phyloP scores from a whole-genome alignment of 2,797 vertebrate genomes.

The Capromys pilorides region DNA sequence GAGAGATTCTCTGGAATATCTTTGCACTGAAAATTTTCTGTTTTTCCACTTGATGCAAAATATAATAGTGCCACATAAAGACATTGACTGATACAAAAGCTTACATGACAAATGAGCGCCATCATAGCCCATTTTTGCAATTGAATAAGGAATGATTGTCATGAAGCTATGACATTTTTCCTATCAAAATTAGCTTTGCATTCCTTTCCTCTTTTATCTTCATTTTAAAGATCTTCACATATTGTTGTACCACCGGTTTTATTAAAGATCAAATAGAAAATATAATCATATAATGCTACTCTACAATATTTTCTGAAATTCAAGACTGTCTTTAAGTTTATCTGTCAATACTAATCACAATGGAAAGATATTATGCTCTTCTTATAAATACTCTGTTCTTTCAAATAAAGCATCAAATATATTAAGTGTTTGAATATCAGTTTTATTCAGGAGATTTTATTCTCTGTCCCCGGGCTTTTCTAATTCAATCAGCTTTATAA shows the following conservation, averaged over 20 bases:
- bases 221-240: slow-evolving; percentile 4
- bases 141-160: neutral
- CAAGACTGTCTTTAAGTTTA: slow-evolving; percentile 23
- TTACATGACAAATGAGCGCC: slow-evolving; percentile 55
- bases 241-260: neutral
- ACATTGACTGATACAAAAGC: slow-evolving; percentile 1
- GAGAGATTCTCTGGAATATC: neutral
- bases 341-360: neutral
- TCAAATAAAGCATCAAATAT: neutral
- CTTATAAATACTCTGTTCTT: neutral
- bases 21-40: neutral
- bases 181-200: neutral
- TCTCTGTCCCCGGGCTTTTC: neutral
- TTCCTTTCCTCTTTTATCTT: slow-evolving; percentile 40
- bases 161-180: slow-evolving; percentile 21
- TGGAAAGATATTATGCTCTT: neutral
- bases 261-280: neutral
- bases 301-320: slow-evolving; percentile 1
- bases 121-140: slow-evolving; percentile 41
- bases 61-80: neutral
- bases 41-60: slow-evolving; percentile 17
- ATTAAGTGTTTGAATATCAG: neutral
- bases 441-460: neutral
- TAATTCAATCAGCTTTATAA: neutral
- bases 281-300: neutral